Conservation (phyloP, 2,888 invertebrate species). For the Elegia similella region DNA sequence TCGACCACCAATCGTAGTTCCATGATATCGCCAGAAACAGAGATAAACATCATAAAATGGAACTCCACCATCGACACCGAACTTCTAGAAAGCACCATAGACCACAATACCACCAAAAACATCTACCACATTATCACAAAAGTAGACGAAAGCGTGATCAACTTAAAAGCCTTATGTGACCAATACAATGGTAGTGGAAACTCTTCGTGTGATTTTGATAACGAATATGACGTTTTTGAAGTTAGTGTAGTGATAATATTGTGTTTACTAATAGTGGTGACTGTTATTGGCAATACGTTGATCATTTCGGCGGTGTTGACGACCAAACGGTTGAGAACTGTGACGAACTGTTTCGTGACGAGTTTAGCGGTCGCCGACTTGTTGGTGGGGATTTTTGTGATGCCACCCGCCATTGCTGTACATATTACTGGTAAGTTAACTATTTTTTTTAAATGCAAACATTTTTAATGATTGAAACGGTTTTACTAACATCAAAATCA, state of each 20-base stretch:
- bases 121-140: slow-evolving; percentile 50
- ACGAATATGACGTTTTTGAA: slow-evolving; percentile 68
- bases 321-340: slow-evolving; percentile 92
- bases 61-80: slow-evolving; percentile 53
- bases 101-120: slow-evolving; percentile 50
- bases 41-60: slow-evolving; percentile 55
- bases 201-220: slow-evolving; percentile 30
- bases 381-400: slow-evolving; percentile 95
- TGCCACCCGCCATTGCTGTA: slow-evolving; percentile 96
- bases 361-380: slow-evolving; percentile 96
- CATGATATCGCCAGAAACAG: slow-evolving; percentile 55
- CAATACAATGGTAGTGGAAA: slow-evolving; percentile 26
- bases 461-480: no score
- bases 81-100: slow-evolving; percentile 57
- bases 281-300: slow-evolving; percentile 92
- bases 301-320: slow-evolving; percentile 95
- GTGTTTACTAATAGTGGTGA: slow-evolving; percentile 86
- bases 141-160: slow-evolving; percentile 32
- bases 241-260: slow-evolving; percentile 84
- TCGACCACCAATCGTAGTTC: slow-evolving; percentile 35
- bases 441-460: no score
- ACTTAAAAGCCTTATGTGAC: slow-evolving; percentile 31
- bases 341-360: slow-evolving; percentile 97
- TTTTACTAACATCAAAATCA: no score
- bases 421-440: slow-evolving; percentile 88